Percentiles rank a stretch among this genome's conserved stretches.
Evolutionary conservation across 2,113 vertebrate genomes (phyloP).

Genomic region (Campylorhamphus procurvoides): DNA sequence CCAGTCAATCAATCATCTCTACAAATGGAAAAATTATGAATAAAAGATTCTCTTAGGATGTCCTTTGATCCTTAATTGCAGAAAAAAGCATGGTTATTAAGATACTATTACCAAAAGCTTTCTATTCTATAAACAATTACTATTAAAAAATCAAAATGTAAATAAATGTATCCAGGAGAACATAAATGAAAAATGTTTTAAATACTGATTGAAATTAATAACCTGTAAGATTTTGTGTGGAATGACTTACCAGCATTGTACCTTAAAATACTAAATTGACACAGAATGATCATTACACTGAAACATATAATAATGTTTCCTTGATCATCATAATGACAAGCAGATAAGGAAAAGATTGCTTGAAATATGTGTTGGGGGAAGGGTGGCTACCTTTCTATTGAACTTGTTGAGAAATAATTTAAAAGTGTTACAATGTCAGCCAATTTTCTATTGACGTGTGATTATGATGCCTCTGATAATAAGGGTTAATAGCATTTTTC

Average conservation of each 20-base stretch:
- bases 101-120: neutral
- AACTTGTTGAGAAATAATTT: neutral
- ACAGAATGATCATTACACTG: neutral
- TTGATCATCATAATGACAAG: neutral
- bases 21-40: neutral
- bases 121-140: neutral
- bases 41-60: neutral
- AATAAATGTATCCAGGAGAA: neutral
- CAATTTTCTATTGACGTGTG: neutral
- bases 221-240: neutral
- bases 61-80: neutral
- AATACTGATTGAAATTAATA: neutral
- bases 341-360: neutral
- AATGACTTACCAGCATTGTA: neutral
- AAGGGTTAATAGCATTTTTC: neutral
- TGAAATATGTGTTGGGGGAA: neutral
- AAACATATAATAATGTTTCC: neutral
- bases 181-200: neutral
- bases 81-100: neutral
- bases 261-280: neutral
- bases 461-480: neutral
- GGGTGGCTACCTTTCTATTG: neutral
- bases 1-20: conserved; percentile 12
- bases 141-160: neutral
- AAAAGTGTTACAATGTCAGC: neutral